A percentile compares a stretch with the other conserved stretches of the same genome.
Evolutionary conservation across 2,113 vertebrate genomes (phyloP).

Genomic region (Platichthys flesus): DNA sequence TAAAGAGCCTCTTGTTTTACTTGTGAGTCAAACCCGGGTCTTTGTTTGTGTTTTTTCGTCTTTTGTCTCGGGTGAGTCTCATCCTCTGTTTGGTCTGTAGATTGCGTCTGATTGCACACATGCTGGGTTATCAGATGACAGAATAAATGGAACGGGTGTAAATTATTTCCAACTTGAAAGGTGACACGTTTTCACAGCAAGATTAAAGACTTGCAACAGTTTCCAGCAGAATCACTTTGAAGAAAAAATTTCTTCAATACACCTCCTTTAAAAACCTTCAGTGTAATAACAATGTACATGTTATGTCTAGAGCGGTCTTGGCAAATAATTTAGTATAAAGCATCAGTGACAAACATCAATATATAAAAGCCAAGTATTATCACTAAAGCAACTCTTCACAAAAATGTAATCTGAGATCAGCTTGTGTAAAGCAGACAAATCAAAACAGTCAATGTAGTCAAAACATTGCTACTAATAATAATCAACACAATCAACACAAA

Average conservation of each 20-base stretch:
- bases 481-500: background rate
- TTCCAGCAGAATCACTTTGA: constrained; percentile 36
- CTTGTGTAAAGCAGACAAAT: background rate
- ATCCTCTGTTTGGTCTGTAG: constrained; percentile 7
- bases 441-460: background rate
- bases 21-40: constrained; percentile 32
- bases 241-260: constrained; percentile 15
- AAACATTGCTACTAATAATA: background rate
- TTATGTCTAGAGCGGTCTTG: constrained; percentile 41
- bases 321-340: background rate
- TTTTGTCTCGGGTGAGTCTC: constrained; percentile 8
- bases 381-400: background rate
- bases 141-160: constrained; percentile 49
- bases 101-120: constrained; percentile 37
- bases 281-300: constrained; percentile 26
- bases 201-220: constrained; percentile 51
- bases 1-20: constrained; percentile 36
- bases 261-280: constrained; percentile 27
- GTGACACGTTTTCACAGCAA: constrained; percentile 33
- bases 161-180: constrained; percentile 30
- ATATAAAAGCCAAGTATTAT: background rate
- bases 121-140: constrained; percentile 49
- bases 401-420: background rate
- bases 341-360: background rate
- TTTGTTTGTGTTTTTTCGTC: background rate